Evolutionary conservation across 2,888 invertebrate species (phyloP), one percentile per base, ranked within the genome.

Genomic region (Drosophila borborema): DNA sequence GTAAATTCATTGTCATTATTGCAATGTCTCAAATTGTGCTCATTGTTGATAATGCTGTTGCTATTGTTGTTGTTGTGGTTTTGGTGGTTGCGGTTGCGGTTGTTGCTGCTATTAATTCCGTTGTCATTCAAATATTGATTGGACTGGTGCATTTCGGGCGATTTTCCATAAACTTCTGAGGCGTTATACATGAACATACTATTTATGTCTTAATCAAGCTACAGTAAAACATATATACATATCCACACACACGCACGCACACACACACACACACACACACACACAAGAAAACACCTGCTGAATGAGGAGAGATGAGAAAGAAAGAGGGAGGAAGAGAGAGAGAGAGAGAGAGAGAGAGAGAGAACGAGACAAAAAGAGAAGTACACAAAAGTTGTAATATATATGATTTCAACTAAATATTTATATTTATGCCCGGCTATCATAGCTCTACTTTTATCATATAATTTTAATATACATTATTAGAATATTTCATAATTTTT

Each of bases 1-100:
- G 77, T 85, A 56, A 87, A 72, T 72, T 82, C 83, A 75, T 77
- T 88, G 62, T 86, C 89, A 55, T 59, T 75, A 66, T 64, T 73
- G 53, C 64, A 68, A 41, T 69, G 82, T 31, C 82, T 79, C 46
- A 67, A 18, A 31, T 65, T 53, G 23, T 64, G 64, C 10, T 65
- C 66, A 49, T 60, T 70, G 18, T 72, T 75, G 70, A 28, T 12
- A 5, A 18, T 38, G 40, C 49, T 71, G 36, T 60, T 64, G 54
- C 46, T 67, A 38, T 40, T 54, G 38, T 54, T 54, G 23, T 23
- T 16, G 6, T 54, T 54, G 54, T 10, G 34, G 36, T 36, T 53
- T 14, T 16, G 48, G 28, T 16, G 48, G 28, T 49, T 31, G 31
- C 31, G 38, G 40, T 40, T 54, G 23, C 36, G 51, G 18, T 51